phyloP scores from a whole-genome alignment of 2,797 vertebrate genomes.

The Eupleurogrammus muticus region DNA sequence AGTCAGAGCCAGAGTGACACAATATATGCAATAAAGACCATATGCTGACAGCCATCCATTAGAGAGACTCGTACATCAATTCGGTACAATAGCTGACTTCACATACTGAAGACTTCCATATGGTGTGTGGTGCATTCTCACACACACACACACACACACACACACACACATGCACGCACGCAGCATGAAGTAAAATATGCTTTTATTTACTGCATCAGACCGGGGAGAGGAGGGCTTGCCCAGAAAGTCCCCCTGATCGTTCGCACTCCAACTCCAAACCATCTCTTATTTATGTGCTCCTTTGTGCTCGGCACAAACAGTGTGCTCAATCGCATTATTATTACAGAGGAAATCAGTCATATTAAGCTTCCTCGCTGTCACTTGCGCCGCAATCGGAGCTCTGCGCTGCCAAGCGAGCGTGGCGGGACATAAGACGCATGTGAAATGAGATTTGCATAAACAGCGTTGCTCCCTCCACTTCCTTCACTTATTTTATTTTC shows the following conservation, averaged over 20 bases:
- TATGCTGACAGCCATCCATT: conserved; percentile 59
- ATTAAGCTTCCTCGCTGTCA: conserved; percentile 77
- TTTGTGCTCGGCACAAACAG: conserved; percentile 69
- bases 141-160: conserved; percentile 14
- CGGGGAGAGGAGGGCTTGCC: conserved; percentile 4
- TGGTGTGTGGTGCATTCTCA: conserved; percentile 36
- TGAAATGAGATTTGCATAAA: conserved; percentile 82
- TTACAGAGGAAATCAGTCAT: conserved; percentile 77
- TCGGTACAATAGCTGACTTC: conserved; percentile 52
- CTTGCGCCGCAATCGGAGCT: conserved; percentile 66
- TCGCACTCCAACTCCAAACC: conserved; percentile 56
- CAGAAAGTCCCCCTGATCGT: conserved; percentile 22
- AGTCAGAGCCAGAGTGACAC: conserved; percentile 40
- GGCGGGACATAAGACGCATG: conserved; percentile 71
- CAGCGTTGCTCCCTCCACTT: conserved; percentile 70
- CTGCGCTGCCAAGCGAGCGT: conserved; percentile 63
- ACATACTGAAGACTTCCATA: conserved; percentile 55
- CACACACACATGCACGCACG: conserved; percentile 8
- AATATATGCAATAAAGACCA: conserved; percentile 49
- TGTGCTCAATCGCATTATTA: conserved; percentile 72
- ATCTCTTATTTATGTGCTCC: conserved; percentile 48
- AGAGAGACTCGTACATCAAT: conserved; percentile 45
- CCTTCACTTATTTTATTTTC: conserved; percentile 74
- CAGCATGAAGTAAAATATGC: conserved; percentile 20
- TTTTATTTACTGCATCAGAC: conserved; percentile 30